Percentiles rank a stretch among this genome's conserved stretches.
These are phyloP conservation scores for Pygoscelis antarcticus DNA, from an alignment of 2,113 vertebrate genomes.

Conservation along the genomic window DNA sequence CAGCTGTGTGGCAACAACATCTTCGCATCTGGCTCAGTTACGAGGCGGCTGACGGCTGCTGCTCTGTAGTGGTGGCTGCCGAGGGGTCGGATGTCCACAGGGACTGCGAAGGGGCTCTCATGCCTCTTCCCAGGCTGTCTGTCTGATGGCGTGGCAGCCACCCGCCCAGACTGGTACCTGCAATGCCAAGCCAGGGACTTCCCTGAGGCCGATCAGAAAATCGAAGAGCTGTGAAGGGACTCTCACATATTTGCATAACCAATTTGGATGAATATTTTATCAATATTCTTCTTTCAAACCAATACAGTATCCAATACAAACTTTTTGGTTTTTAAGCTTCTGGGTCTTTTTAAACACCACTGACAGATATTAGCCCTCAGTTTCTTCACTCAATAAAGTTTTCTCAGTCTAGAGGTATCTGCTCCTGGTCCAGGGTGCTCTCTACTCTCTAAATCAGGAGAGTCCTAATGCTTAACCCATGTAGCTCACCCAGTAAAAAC, in stretches of 20 bases:
- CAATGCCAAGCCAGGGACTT: neutral
- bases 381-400: neutral
- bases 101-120: accelerated
- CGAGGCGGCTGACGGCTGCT: neutral
- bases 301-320: neutral
- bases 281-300: neutral
- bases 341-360: neutral
- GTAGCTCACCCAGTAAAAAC: neutral
- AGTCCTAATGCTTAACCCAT: neutral
- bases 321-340: neutral
- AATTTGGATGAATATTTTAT: neutral
- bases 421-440: neutral
- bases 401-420: neutral
- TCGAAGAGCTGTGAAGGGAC: neutral
- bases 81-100: accelerated
- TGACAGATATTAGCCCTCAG: neutral
- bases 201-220: neutral
- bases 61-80: accelerated
- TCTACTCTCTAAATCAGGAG: neutral
- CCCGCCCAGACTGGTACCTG: neutral
- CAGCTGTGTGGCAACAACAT: neutral
- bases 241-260: neutral
- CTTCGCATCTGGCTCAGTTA: accelerated
- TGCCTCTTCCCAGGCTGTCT: neutral
- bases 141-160: neutral